Evolutionary conservation across 2,888 invertebrate species (phyloP).

Genomic region (Hirtodrosophila trivittata): DNA sequence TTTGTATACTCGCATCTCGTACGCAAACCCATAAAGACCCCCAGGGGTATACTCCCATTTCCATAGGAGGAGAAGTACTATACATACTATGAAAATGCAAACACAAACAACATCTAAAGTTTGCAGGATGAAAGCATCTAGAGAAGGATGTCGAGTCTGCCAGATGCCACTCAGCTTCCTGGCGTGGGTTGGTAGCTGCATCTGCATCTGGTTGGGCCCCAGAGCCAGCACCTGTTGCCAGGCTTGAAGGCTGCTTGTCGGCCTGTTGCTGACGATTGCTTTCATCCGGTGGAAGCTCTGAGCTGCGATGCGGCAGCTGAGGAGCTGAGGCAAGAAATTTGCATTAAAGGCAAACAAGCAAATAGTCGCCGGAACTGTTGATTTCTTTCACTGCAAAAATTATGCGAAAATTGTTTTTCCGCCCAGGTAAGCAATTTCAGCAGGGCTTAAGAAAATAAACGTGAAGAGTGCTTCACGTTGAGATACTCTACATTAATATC

Average conservation of each 20-base stretch:
- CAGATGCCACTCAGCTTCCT: slow-evolving; percentile 2
- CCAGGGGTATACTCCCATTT: too few species aligned
- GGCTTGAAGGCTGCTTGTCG: slow-evolving; percentile 1
- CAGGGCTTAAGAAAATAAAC: neutral
- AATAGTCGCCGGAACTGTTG: slow-evolving; percentile 36
- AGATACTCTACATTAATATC: too few species aligned
- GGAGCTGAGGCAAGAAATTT: slow-evolving; percentile 18
- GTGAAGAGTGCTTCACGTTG: neutral
- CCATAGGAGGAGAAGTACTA: neutral
- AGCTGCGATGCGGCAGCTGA: neutral
- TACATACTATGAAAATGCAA: slow-evolving; percentile 47
- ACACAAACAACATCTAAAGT: slow-evolving; percentile 43
- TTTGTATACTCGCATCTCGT: neutral
- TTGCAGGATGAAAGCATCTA: slow-evolving; percentile 1
- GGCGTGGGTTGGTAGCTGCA: neutral
- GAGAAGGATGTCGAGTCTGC: slow-evolving; percentile 1
- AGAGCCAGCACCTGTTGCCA: slow-evolving; percentile 60
- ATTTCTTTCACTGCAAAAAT: slow-evolving; percentile 21
- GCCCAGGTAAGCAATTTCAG: slow-evolving; percentile 43
- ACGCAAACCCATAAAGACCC: too few species aligned
- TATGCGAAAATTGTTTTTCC: slow-evolving; percentile 29
- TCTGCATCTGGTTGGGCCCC: slow-evolving; percentile 9
- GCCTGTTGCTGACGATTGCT: slow-evolving; percentile 32
- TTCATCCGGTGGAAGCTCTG: slow-evolving; percentile 7
- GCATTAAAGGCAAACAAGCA: slow-evolving; percentile 13